Base-by-base conservation (phyloP, 2,888 invertebrate species). In the Xylophagus ater region DNA sequence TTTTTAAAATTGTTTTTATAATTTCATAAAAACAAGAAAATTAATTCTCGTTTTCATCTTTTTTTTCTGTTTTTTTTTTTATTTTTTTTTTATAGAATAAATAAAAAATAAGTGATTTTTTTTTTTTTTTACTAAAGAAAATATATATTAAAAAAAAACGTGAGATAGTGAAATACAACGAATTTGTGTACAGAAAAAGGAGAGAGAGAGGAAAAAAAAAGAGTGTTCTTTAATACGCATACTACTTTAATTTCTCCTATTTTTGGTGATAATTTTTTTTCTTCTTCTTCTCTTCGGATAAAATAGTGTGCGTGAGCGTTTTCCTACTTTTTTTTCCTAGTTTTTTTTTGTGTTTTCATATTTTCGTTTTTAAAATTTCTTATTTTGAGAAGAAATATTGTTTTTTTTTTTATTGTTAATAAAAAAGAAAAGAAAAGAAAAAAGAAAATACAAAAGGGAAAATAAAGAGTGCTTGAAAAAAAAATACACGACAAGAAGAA, bases 361-460 rank as follows among this genome's bases (percentile, higher is more conserved):
- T n/a, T n/a, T n/a, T n/a, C n/a, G n/a, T n/a, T n/a, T n/a, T n/a
- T n/a, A n/a, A n/a, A n/a, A n/a, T n/a, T n/a, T n/a, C n/a, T n/a
- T n/a, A n/a, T n/a, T n/a, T n/a, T n/a, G n/a, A n/a, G n/a, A n/a
- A n/a, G n/a, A n/a, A n/a, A n/a, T n/a, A n/a, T n/a, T n/a, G n/a
- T 29, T 37, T 37, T 37, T 37, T 29, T 37, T 37, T 31, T 29
- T 37, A 37, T 31, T 18, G 31, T 37, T 34, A 33, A 33, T 33
- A 21, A 29, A 28, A 38, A 26, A 37, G n/a, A 20, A 17, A 19
- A 24, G 31, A 21, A 30, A 24, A 34, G 13, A 18, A 20, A 37
- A 20, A 37, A 37, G 21, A 37, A 14, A 37, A 23, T 12, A n/a
- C 23, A 4, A 18, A 18, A 2, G 21, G 21, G 13, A 32, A 19